phyloP scores from a whole-genome alignment of 1,140 invertebrate genomes.

The Zaprionus ornatus region DNA sequence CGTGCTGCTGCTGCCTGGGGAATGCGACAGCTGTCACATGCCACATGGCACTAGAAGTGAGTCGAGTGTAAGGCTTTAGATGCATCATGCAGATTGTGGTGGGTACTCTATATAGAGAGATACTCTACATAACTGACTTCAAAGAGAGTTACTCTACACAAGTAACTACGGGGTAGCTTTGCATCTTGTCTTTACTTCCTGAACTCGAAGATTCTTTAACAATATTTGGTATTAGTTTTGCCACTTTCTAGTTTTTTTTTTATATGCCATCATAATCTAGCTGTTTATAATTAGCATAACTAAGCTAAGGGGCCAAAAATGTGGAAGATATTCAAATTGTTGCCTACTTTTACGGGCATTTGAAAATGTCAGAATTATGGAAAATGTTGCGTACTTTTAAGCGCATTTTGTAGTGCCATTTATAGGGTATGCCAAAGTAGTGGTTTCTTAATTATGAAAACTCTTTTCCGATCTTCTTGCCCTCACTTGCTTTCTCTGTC shows the following conservation, averaged over 20 bases:
- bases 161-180: not conserved
- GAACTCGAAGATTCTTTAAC: too few species aligned
- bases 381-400: not conserved
- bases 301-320: too few species aligned
- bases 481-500: not conserved
- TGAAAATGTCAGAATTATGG: too few species aligned
- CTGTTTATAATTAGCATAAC: not conserved
- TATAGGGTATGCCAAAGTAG: not conserved
- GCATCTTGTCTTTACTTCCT: too few species aligned
- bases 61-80: not conserved
- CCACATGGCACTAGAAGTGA: not conserved
- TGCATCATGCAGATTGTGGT: not conserved
- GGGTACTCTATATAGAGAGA: not conserved
- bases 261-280: too few species aligned
- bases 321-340: not conserved
- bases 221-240: too few species aligned
- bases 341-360: not conserved
- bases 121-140: not conserved
- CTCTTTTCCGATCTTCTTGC: too few species aligned
- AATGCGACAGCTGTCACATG: slow-evolving; percentile 1
- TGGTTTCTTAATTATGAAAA: not conserved
- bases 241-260: too few species aligned
- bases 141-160: not conserved
- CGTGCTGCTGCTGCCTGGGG: not conserved
- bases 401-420: not conserved